phyloP scores from a whole-genome alignment of 1,140 invertebrate species.

The Trissolcus basalis region DNA sequence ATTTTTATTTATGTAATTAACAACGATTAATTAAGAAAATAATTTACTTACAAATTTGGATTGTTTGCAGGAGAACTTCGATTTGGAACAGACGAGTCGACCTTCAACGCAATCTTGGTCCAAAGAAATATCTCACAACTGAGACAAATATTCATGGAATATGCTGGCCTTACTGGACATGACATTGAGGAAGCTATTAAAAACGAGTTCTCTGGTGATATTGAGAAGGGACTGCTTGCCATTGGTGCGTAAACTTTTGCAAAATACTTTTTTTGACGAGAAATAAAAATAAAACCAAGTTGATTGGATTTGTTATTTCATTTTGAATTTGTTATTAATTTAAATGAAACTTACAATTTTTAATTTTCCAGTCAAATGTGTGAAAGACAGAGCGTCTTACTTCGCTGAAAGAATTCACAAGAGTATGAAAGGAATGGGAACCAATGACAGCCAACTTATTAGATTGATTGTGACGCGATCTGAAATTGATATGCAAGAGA shows the following conservation, averaged over 20 bases:
- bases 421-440: conserved; percentile 92
- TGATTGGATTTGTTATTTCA: too few relatives aligned
- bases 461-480: conserved; percentile 89
- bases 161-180: conserved; percentile 86
- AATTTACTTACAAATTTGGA: background rate
- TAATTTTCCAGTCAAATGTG: conserved; percentile 62
- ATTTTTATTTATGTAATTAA: too few relatives aligned
- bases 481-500: conserved; percentile 92
- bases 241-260: conserved; percentile 64
- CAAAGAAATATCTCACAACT: conserved; percentile 86
- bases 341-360: too few relatives aligned
- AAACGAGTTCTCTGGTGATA: conserved; percentile 92
- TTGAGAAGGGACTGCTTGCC: conserved; percentile 87
- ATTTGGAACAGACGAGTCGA: conserved; percentile 90
- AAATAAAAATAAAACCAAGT: too few relatives aligned
- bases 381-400: conserved; percentile 88
- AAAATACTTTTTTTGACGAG: too few relatives aligned
- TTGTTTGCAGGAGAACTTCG: conserved; percentile 81
- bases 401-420: conserved; percentile 93
- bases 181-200: conserved; percentile 89
- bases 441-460: conserved; percentile 89
- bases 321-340: too few relatives aligned
- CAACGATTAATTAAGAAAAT: too few relatives aligned
- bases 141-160: conserved; percentile 85
- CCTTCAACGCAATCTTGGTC: conserved; percentile 89